Base-by-base conservation (phyloP, 2,888 invertebrate species). In the Anthrax anthrax region DNA sequence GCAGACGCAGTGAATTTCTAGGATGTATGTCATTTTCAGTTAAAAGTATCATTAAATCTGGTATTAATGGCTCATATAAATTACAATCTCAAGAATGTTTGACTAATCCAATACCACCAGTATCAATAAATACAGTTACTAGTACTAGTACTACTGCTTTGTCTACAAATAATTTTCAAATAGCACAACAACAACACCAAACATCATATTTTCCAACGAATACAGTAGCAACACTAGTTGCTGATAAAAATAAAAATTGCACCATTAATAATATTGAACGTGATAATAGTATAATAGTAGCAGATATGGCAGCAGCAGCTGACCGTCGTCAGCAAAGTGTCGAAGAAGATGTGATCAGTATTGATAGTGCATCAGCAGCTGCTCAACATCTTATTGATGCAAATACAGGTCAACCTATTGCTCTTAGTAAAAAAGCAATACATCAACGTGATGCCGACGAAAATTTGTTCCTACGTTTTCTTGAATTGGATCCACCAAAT, bases 1-100 rank as follows among this genome's bases (percentile, higher is more conserved):
- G 16, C 79, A 91, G 90, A 74, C 81, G 85, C 72, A 91, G 89
- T 75, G 90, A 91, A 72, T 85, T 91, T 70, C 74, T 92, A 71
- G 92, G 91, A 76, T 91, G 90, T 70, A 84, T 87, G 81, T 88
- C 89, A 69, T 87, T 91, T 72, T 84, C 87, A 58, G 74, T 91
- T 59, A 81, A 81, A 70, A 80, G 85, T 76, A 80, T 83, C 57
- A 74, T 81, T 70, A 80, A 77, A 64, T 77, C 77, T 78, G 79
- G 56, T 47, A 55, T 61, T 47, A 62, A 80, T 73, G 86, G 86
- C 58, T 79, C 81, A 57, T 86, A 79, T 70, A 80, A 80, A 65
- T 73, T 87, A 58, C 78, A 84, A 60, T 75, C 80, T 42, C 80
- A 80, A 66, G 74, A 74, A 60, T 76, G 60, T 74, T 74, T 57